These are phyloP conservation scores for Steatocranus sp. DNA, from an alignment of 2,797 vertebrate species.

Conservation along the genomic window DNA sequence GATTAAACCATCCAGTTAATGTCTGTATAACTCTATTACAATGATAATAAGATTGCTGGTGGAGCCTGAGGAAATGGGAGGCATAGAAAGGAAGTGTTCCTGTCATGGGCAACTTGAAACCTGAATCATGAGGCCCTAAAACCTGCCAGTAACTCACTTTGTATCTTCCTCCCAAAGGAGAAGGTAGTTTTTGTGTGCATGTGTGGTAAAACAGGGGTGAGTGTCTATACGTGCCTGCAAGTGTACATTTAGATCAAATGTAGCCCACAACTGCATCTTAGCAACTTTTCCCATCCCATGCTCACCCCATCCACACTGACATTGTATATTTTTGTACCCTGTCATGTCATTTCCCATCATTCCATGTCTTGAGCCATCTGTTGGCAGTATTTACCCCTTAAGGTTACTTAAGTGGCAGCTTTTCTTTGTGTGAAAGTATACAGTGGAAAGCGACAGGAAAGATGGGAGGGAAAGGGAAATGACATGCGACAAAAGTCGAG, in stretches of 20 bases:
- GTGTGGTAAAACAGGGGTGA: not conserved
- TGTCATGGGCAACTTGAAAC: slow-evolving; percentile 4
- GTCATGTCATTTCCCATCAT: slow-evolving; percentile 19
- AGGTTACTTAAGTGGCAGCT: slow-evolving; percentile 27
- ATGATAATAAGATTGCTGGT: slow-evolving; percentile 6
- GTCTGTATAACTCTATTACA: not conserved
- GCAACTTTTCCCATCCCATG: not conserved
- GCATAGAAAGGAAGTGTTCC: slow-evolving; percentile 5
- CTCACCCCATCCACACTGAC: not conserved
- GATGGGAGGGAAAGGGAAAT: slow-evolving; percentile 27
- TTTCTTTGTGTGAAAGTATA: slow-evolving; percentile 31
- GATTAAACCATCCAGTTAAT: not conserved
- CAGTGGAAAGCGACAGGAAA: slow-evolving; percentile 56
- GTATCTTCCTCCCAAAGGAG: not conserved
- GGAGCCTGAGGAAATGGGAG: slow-evolving; percentile 25
- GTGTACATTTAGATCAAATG: not conserved
- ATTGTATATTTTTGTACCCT: not conserved
- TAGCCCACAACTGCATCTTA: not conserved
- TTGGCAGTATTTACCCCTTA: not conserved
- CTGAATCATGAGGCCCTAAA: slow-evolving; percentile 8
- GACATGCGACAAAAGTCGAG: slow-evolving; percentile 4
- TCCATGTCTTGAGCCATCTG: slow-evolving; percentile 13
- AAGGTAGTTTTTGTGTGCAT: not conserved
- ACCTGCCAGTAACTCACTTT: slow-evolving; percentile 14
- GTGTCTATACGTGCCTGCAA: not conserved